Conservation (phyloP, 2,113 vertebrate genomes). For the Lethenteron reissneri region DNA sequence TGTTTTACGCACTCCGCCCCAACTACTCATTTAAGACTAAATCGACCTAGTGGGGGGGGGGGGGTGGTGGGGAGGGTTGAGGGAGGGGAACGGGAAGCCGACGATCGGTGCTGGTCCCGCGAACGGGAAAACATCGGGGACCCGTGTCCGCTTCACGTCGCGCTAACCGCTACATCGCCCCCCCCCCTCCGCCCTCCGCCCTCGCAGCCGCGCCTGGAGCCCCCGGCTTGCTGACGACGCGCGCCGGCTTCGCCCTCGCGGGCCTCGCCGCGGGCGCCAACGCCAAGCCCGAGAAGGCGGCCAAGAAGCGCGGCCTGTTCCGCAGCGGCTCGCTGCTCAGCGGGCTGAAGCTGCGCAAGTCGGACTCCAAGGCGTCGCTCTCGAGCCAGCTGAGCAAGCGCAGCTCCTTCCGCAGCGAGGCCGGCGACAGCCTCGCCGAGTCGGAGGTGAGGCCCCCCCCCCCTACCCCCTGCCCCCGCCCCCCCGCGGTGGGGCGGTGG, state of each 20-base stretch:
- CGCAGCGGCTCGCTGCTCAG: constrained; percentile 64
- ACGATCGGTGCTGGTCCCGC: too few relatives aligned
- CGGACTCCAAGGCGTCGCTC: constrained; percentile 83
- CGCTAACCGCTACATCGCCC: too few relatives aligned
- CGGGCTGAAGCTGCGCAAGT: constrained; percentile 74
- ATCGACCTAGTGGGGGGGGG: too few relatives aligned
- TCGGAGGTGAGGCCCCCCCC: constrained; percentile 40
- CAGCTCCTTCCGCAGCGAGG: constrained; percentile 95
- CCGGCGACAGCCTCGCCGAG: constrained; percentile 83
- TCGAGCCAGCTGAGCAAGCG: constrained; percentile 97
- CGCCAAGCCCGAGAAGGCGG: constrained; percentile 49
- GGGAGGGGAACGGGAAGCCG: too few relatives aligned
- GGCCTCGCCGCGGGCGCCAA: constrained; percentile 44
- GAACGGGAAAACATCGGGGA: too few relatives aligned
- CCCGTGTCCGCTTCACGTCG: too few relatives aligned
- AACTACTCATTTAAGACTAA: too few relatives aligned
- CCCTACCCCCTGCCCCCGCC: constrained; percentile 17
- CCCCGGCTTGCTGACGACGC: background rate
- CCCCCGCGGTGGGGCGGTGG: constrained; percentile 16
- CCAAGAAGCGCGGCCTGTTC: constrained; percentile 77
- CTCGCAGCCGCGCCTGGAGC: background rate
- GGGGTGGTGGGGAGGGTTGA: too few relatives aligned
- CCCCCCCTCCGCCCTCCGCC: background rate
- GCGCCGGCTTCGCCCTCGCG: constrained; percentile 68
- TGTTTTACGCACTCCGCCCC: too few relatives aligned